Evolutionary conservation across 2,113 vertebrate species (phyloP).

Genomic region (Narcine bancroftii): DNA sequence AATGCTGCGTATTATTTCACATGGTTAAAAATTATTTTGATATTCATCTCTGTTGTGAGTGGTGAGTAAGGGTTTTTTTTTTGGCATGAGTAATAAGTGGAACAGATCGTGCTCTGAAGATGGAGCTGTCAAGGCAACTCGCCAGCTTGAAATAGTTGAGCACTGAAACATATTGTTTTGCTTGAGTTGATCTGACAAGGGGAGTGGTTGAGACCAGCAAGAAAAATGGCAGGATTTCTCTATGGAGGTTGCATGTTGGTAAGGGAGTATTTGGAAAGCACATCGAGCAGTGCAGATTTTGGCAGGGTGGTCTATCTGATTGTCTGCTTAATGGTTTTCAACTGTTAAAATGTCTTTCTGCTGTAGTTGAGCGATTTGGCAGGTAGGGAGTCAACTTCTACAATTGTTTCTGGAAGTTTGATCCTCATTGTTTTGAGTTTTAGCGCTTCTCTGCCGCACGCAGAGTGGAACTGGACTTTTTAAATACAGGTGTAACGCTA

Average conservation of each 20-base stretch:
- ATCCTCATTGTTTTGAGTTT: neutral
- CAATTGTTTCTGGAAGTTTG: neutral
- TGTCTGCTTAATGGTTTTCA: neutral
- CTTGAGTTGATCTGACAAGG: neutral
- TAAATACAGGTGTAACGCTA: neutral
- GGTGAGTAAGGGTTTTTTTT: too few species aligned
- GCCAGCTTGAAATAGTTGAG: conserved; percentile 9
- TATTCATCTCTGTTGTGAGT: too few species aligned
- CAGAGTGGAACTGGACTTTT: neutral
- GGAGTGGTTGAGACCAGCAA: neutral
- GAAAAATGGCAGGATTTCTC: conserved; percentile 19
- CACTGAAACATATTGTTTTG: neutral
- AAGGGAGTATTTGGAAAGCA: too few species aligned
- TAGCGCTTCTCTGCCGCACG: neutral
- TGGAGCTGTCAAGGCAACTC: neutral
- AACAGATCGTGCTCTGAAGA: neutral
- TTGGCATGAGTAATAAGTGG: neutral
- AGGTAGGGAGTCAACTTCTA: neutral
- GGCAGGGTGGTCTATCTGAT: neutral
- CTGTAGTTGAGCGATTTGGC: neutral
- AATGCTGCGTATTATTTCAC: too few species aligned
- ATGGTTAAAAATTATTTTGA: too few species aligned
- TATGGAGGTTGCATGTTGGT: neutral
- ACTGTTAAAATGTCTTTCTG: neutral
- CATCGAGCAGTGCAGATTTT: neutral